Evolutionary conservation across 2,888 invertebrate species (phyloP).

Genomic region (Megamerina dolium): DNA sequence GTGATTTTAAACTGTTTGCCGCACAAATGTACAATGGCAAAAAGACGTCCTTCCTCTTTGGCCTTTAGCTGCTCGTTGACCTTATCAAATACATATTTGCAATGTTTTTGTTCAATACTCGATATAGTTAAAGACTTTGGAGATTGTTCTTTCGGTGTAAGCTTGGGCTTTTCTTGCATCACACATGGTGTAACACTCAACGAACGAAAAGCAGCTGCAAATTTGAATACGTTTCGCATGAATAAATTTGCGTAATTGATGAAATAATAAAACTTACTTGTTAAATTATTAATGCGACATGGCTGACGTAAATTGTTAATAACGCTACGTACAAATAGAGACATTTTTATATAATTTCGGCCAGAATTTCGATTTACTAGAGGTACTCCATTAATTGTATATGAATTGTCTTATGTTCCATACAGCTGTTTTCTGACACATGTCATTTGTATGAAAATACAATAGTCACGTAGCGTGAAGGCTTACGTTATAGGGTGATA

Average conservation of each 20-base stretch:
- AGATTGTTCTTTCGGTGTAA: constrained; percentile 1
- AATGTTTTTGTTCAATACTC: constrained; percentile 30
- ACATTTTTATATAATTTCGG: neutral
- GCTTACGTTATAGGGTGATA: no score
- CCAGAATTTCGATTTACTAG: no score
- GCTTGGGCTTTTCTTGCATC: constrained; percentile 20
- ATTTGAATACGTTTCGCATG: neutral
- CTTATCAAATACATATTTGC: constrained; percentile 30
- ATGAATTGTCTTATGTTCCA: no score
- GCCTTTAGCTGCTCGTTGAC: constrained; percentile 35
- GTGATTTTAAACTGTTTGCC: constrained; percentile 84
- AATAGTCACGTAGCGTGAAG: no score
- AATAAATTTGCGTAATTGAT: neutral
- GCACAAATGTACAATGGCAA: constrained; percentile 74
- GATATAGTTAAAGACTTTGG: constrained; percentile 11
- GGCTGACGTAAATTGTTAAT: constrained; percentile 20
- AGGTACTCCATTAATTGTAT: no score
- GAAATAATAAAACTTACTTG: constrained; percentile 23
- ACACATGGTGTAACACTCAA: constrained; percentile 30
- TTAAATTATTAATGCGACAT: constrained; percentile 18
- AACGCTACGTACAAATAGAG: neutral
- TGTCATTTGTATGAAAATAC: no score
- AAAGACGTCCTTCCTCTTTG: constrained; percentile 48
- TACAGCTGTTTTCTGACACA: no score
- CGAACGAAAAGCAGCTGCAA: constrained; percentile 31